Evolutionary conservation across 1,140 invertebrate genomes (phyloP), one percentile per base, ranked within the genome.

Genomic region (Megathymus violae): DNA sequence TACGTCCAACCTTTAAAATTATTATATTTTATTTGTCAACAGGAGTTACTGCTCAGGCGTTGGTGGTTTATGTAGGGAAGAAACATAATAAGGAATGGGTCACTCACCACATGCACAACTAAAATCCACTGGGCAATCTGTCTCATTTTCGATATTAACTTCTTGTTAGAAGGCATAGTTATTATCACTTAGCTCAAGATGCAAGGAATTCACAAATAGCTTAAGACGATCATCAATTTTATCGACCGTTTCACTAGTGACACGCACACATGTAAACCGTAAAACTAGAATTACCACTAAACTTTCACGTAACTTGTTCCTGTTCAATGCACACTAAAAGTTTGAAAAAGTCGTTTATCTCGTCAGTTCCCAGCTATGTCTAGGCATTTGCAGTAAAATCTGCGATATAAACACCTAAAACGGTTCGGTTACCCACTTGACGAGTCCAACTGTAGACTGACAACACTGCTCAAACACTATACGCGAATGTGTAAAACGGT

Each of bases 401-500:
- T 87, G 82, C 88, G 76, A 75, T 87, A 85, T 88, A 78, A 86
- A 89, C 85, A 76, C 80, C 78, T 83, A 78, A 78, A 79, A 88
- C 74, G 67, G 76, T 76, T 76, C 70, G 67, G 72, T 85, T 81
- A 67, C 66, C 67, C 73, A 80, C 85, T 89, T 85, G 79, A 84
- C 80, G 82, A 89, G 81, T 81, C 78, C 82, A 80, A 90, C 85
- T 81, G 82, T 83, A 85, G 82, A 90, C 88, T 90, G 88, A 90
- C 88, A 90, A 90, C 86, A 88, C 82, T 70, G 83, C 82, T 86
- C 83, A 88, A 90, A 90, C 83, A 86, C 88, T 88, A 85, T 85
- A 90, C 88, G 88, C 88, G 85, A 90, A 89, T 90, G 88, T 90
- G 88, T 90, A 89, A 88, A 90, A 89, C 80, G 86, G 88, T 90